Conservation (phyloP, 2,113 vertebrate genomes). For the Morone saxatilis region DNA sequence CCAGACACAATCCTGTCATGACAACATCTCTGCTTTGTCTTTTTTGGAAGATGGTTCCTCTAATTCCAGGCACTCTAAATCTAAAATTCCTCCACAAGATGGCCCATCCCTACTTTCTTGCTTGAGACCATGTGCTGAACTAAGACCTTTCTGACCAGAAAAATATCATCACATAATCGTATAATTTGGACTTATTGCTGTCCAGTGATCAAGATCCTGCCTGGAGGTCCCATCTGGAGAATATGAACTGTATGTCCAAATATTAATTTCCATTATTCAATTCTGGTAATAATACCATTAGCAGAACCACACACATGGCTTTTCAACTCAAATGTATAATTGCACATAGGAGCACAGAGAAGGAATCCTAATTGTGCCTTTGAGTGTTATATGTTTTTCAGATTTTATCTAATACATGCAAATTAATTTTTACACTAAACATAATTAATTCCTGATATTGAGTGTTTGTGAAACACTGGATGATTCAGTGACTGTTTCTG, state of each 20-base stretch:
- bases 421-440: neutral
- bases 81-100: constrained; percentile 29
- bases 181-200: constrained; percentile 21
- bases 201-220: constrained; percentile 7
- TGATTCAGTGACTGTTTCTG: neutral
- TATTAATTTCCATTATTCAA: constrained; percentile 19
- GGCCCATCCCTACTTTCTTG: neutral
- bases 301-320: constrained; percentile 24
- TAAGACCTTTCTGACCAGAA: neutral
- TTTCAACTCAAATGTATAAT: constrained; percentile 13
- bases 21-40: constrained; percentile 19
- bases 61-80: constrained; percentile 16
- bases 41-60: constrained; percentile 2
- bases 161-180: neutral
- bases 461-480: constrained; percentile 1
- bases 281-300: constrained; percentile 20
- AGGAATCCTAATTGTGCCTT: neutral
- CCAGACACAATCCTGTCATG: constrained; percentile 20
- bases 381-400: neutral
- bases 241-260: neutral
- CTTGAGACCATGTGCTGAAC: constrained; percentile 5
- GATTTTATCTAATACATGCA: neutral
- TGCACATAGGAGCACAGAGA: neutral
- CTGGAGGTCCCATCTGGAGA: constrained; percentile 11
- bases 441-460: neutral